Percentiles rank a stretch among this genome's conserved stretches.
These are phyloP conservation scores for Cynaeus angustus DNA, from an alignment of 2,888 invertebrate genomes.

Conservation along the genomic window DNA sequence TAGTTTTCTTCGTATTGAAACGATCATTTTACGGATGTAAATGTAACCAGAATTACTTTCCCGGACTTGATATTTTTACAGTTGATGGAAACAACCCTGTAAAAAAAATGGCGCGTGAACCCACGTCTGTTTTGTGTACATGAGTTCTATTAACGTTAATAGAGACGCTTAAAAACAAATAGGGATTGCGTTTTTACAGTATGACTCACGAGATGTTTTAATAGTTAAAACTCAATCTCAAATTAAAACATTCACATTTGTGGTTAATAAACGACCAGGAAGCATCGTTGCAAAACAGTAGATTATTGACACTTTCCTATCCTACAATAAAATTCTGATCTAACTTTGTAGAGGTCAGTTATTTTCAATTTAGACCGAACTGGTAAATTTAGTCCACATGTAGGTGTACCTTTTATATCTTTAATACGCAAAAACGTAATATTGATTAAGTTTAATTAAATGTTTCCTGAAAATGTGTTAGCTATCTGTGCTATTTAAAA, in stretches of 20 bases:
- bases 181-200: constrained; percentile 10
- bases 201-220: constrained; percentile 22
- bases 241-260: too few species aligned
- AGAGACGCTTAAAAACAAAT: constrained; percentile 14
- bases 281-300: neutral
- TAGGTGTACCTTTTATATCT: constrained; percentile 30
- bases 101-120: neutral
- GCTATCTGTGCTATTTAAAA: constrained; percentile 7
- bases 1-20: constrained; percentile 40
- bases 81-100: neutral
- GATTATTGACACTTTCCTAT: constrained; percentile 1
- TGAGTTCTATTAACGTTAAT: constrained; percentile 12
- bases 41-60: neutral
- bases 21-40: constrained; percentile 7
- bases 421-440: constrained; percentile 33
- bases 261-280: too few species aligned
- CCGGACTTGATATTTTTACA: constrained; percentile 10
- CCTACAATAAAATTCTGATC: constrained; percentile 23
- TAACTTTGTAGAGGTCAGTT: constrained; percentile 39
- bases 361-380: constrained; percentile 34
- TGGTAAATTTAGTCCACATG: constrained; percentile 39
- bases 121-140: constrained; percentile 3
- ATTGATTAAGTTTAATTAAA: constrained; percentile 37
- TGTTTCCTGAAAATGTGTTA: constrained; percentile 5
- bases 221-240: neutral